Evolutionary conservation across 2,888 invertebrate genomes (phyloP).

Genomic region (Brachyptera risi): DNA sequence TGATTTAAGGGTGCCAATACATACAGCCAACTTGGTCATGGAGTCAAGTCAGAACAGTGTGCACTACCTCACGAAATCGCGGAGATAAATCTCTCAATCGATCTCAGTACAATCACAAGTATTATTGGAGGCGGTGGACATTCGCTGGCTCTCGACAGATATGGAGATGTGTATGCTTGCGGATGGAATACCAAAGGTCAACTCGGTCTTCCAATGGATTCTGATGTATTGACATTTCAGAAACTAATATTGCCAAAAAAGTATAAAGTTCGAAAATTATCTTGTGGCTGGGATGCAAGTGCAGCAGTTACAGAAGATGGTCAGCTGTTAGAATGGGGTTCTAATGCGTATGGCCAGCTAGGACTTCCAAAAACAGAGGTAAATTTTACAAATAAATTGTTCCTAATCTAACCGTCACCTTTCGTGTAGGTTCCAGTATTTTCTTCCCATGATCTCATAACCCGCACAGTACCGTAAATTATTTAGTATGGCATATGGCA

Average conservation of each 20-base stretch:
- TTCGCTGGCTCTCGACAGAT: slow-evolving; percentile 61
- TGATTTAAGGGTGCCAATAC: slow-evolving; percentile 72
- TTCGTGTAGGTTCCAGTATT: slow-evolving; percentile 19
- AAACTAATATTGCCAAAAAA: slow-evolving; percentile 38
- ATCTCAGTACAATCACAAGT: slow-evolving; percentile 52
- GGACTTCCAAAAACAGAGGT: slow-evolving; percentile 54
- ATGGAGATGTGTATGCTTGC: slow-evolving; percentile 68
- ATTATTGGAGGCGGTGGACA: slow-evolving; percentile 77
- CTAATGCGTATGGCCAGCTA: slow-evolving; percentile 72
- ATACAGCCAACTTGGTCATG: slow-evolving; percentile 74
- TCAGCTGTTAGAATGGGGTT: slow-evolving; percentile 76
- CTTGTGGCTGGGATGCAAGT: slow-evolving; percentile 81
- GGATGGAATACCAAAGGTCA: slow-evolving; percentile 77
- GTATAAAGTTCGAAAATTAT: slow-evolving; percentile 56
- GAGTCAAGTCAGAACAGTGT: slow-evolving; percentile 62
- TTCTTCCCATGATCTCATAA: background rate
- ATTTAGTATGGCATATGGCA: no score
- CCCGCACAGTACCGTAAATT: no score
- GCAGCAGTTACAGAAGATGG: slow-evolving; percentile 67
- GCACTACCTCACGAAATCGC: slow-evolving; percentile 48
- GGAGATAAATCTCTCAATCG: slow-evolving; percentile 45
- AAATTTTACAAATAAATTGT: no score
- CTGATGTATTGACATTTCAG: slow-evolving; percentile 33
- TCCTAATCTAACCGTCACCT: no score
- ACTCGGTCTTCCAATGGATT: slow-evolving; percentile 49